Base-by-base conservation (phyloP, 2,113 vertebrate genomes). In the Stegastes partitus region DNA sequence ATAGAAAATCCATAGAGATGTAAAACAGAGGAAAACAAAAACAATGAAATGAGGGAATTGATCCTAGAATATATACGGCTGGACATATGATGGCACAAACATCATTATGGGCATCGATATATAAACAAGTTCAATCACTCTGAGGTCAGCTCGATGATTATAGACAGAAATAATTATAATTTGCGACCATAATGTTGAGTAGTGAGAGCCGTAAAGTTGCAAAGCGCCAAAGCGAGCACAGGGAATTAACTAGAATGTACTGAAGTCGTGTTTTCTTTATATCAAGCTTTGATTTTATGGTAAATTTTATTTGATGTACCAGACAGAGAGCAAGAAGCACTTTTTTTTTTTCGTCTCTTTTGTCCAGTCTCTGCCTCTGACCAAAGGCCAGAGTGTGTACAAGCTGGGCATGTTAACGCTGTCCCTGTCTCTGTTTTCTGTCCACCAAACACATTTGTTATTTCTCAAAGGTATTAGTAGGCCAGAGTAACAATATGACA, bases 21-120 rank as follows among this genome's bases (percentile, higher is more conserved):
- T 92, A 90, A 89, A 91, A 87, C 85, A 92, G 87, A 84, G 81
- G 77, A 86, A 88, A 94, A 89, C 89, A 91, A 92, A 92, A 92
- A 90, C 87, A 91, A 78, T 57, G 68, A 87, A 90, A 89, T 89
- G 79, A 87, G 85, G 50, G 47, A 68, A 92, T 89, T 87, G 87
- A 91, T 91, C 87, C 7, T 16, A n/a, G 83, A 73, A 85, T 81
- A 84, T 82, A 88, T 79, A 78, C 11, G 59, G 51, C 61, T 62
- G 69, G 74, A 85, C 85, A 70, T 85, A 67, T 44, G 75, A 85
- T 53, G 76, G 58, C 77, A 82, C 75, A 90, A 82, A 82, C 81
- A 77, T 83, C 77, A 85, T 83, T 84, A 86, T 44, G 55, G 54
- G 37, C 34, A 65, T 88, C 64, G 58, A 84, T 85, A 72, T 65